Evolutionary conservation across 2,888 invertebrate species (phyloP).

Genomic region (Agonum fuliginosum): DNA sequence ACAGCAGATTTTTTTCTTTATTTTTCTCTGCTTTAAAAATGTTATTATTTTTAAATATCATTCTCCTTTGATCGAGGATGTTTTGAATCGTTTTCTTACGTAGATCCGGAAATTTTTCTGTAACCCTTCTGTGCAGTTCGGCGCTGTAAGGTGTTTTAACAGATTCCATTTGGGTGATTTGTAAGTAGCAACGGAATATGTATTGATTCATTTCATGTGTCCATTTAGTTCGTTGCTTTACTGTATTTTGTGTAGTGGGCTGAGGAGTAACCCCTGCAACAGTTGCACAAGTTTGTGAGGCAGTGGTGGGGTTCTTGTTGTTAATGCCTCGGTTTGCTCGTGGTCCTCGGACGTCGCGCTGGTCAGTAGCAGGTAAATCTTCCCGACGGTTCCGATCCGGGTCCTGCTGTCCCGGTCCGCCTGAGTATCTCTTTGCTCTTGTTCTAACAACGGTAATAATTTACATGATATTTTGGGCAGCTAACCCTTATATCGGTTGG

Average conservation of each 20-base stretch:
- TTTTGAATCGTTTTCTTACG: conserved; percentile 21
- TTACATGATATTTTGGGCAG: no score
- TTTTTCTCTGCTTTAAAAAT: no score
- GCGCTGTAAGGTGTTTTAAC: neutral
- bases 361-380: conserved; percentile 41
- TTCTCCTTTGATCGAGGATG: conserved; percentile 24
- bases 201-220: neutral
- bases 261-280: neutral
- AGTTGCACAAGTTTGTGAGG: neutral
- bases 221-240: conserved; percentile 10
- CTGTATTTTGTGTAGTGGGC: neutral
- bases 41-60: neutral
- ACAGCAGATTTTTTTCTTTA: no score
- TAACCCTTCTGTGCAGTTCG: neutral
- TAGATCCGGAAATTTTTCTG: conserved; percentile 24
- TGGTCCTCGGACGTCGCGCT: neutral
- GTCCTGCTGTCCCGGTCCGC: conserved; percentile 55
- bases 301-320: neutral
- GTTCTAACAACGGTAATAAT: no score
- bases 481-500: no score
- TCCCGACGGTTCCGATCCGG: conserved; percentile 52
- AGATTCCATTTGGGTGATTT: neutral
- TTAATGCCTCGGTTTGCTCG: no score
- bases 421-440: neutral
- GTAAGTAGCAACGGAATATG: neutral